Evolutionary conservation across 2,113 vertebrate species (phyloP).

Genomic region (Salvelinus namaycush): DNA sequence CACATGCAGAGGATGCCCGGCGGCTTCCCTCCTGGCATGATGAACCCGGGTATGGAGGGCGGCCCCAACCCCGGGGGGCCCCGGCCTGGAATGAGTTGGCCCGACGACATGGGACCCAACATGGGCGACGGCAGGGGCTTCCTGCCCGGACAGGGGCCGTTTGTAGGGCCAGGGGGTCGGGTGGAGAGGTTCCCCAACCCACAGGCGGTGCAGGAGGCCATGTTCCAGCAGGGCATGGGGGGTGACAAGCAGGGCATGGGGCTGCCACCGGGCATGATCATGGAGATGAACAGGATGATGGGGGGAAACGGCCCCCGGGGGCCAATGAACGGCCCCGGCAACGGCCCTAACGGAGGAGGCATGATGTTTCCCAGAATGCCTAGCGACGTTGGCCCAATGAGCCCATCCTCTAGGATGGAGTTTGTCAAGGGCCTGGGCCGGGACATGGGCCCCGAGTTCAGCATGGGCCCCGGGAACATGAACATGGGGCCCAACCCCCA

Average conservation of each 20-base stretch:
- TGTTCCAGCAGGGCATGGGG: conserved; percentile 84
- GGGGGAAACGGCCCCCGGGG: conserved; percentile 81
- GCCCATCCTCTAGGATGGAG: conserved; percentile 84
- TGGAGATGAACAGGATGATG: conserved; percentile 85
- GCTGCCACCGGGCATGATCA: conserved; percentile 79
- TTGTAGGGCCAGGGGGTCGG: conserved; percentile 84
- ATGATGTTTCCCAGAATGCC: conserved; percentile 85
- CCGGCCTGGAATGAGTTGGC: conserved; percentile 84
- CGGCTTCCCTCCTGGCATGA: conserved; percentile 79
- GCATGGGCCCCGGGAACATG: conserved; percentile 78
- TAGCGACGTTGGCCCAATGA: conserved; percentile 80
- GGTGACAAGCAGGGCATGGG: conserved; percentile 84
- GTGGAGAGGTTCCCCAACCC: conserved; percentile 86
- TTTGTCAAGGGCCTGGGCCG: conserved; percentile 82
- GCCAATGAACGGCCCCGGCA: conserved; percentile 51
- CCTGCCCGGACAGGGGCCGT: conserved; percentile 81
- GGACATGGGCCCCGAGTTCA: conserved; percentile 82
- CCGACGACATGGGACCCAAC: conserved; percentile 85
- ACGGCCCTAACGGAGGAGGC: conserved; percentile 49
- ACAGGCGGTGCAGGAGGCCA: conserved; percentile 81
- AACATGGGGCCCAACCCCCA: conserved; percentile 80
- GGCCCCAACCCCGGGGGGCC: conserved; percentile 75
- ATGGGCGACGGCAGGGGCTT: conserved; percentile 84
- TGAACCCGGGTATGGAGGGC: conserved; percentile 85
- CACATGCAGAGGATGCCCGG: conserved; percentile 84